Evolutionary conservation across 2,888 invertebrate genomes (phyloP).

Genomic region (Acanthosepion pharaonis): DNA sequence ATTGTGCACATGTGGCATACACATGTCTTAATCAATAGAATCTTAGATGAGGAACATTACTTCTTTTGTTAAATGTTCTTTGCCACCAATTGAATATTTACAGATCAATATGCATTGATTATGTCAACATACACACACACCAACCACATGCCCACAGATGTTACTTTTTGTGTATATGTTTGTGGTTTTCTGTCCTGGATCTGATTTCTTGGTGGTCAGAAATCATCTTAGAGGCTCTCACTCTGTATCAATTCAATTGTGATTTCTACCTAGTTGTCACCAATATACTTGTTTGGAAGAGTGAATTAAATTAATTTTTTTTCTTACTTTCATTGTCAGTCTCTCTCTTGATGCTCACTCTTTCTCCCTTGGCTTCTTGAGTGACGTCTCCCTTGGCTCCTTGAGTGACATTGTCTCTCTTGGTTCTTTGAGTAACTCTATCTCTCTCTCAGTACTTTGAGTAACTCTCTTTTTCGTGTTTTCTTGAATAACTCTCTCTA

Average conservation of each 20-base stretch:
- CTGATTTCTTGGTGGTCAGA: not conserved
- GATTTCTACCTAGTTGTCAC: not conserved
- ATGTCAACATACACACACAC: not conserved
- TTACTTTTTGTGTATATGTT: not conserved
- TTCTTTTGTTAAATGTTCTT: slow-evolving; percentile 22
- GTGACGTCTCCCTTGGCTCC: too few species aligned
- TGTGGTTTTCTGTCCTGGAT: not conserved
- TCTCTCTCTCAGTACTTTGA: too few species aligned
- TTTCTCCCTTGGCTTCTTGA: too few species aligned
- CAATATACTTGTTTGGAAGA: not conserved
- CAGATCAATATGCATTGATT: not conserved
- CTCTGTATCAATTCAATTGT: not conserved
- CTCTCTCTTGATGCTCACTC: not conserved
- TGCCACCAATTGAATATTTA: slow-evolving; percentile 23
- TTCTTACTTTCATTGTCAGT: not conserved
- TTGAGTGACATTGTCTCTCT: too few species aligned
- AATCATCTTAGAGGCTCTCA: not conserved
- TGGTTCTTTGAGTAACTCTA: too few species aligned
- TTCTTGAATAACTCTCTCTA: too few species aligned
- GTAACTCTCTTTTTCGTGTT: too few species aligned
- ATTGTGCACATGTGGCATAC: not conserved
- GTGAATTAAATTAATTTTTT: not conserved
- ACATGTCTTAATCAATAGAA: slow-evolving; percentile 1
- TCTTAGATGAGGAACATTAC: not conserved
- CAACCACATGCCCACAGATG: not conserved